Evolutionary conservation across 2,888 invertebrate species (phyloP).

Genomic region (Drosophila subsilvestris): DNA sequence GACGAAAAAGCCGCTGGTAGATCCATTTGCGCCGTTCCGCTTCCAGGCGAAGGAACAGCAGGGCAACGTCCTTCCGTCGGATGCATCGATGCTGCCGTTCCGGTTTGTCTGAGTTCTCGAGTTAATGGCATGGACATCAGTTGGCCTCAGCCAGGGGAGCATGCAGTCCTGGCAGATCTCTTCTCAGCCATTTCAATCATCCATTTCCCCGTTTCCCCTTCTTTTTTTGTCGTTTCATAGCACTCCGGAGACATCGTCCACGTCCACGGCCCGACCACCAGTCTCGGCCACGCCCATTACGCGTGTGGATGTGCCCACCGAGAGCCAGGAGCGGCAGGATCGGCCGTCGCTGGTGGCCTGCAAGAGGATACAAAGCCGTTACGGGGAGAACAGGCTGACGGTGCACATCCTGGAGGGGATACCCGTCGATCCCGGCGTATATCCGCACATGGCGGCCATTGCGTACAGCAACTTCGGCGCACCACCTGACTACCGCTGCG

Average conservation of each 20-base stretch:
- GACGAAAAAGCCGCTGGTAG: conserved; percentile 5
- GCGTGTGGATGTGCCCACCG: conserved; percentile 37
- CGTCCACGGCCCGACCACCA: background rate
- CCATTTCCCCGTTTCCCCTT: background rate
- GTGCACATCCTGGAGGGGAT: conserved; percentile 77
- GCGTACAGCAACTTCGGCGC: conserved; percentile 58
- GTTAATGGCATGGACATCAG: conserved; percentile 38
- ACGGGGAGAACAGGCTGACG: conserved; percentile 34
- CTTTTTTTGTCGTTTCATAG: conserved; percentile 1
- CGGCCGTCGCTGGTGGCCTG: conserved; percentile 33
- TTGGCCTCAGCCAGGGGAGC: conserved; percentile 41
- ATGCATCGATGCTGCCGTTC: conserved; percentile 4
- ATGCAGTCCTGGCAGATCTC: conserved; percentile 29
- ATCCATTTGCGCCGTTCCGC: conserved; percentile 67
- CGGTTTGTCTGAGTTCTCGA: conserved; percentile 52
- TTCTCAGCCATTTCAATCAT: conserved; percentile 15
- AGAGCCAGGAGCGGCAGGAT: conserved; percentile 6
- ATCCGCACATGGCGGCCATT: conserved; percentile 82
- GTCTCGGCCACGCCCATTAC: conserved; percentile 50
- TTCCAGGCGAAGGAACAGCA: conserved; percentile 46
- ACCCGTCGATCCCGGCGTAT: conserved; percentile 68
- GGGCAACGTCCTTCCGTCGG: conserved; percentile 13
- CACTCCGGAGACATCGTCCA: background rate
- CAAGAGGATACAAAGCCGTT: conserved; percentile 6
- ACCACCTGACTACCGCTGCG: conserved; percentile 65